phyloP scores from a whole-genome alignment of 2,113 vertebrate genomes.

The Anoura caudifer region DNA sequence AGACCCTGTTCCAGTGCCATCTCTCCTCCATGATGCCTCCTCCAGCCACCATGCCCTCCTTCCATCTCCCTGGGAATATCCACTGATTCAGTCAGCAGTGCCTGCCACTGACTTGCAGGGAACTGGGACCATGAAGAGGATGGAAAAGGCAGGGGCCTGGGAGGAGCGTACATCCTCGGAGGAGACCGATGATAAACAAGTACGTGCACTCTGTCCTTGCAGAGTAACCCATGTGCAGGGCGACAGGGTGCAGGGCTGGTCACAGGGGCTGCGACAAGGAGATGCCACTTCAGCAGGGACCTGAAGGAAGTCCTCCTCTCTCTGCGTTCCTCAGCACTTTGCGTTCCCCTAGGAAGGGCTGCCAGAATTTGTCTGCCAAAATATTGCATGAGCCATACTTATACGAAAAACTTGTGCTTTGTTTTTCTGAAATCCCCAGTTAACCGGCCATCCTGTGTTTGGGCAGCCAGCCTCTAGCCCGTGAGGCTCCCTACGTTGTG shows the following conservation, averaged over 20 bases:
- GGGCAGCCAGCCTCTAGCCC: neutral
- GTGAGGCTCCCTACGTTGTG: neutral
- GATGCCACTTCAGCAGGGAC: neutral
- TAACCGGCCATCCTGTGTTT: neutral
- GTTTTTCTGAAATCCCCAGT: neutral
- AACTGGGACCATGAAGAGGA: neutral
- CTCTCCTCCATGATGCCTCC: neutral
- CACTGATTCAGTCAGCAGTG: neutral
- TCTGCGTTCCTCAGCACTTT: neutral
- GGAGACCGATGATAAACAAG: neutral
- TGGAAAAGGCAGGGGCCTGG: neutral
- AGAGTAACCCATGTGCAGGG: neutral
- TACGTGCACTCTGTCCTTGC: neutral
- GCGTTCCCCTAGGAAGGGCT: neutral
- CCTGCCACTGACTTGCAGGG: neutral
- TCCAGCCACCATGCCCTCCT: neutral
- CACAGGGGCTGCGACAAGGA: rapidly evolving
- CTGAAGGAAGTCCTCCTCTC: no score
- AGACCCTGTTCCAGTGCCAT: neutral
- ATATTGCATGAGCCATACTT: neutral
- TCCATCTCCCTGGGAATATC: neutral
- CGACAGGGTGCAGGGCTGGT: neutral
- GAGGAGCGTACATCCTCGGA: neutral
- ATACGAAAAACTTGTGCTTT: neutral
- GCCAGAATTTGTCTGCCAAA: neutral